Base-by-base conservation (phyloP, 2,113 vertebrate species). In the Pteropus alecto region DNA sequence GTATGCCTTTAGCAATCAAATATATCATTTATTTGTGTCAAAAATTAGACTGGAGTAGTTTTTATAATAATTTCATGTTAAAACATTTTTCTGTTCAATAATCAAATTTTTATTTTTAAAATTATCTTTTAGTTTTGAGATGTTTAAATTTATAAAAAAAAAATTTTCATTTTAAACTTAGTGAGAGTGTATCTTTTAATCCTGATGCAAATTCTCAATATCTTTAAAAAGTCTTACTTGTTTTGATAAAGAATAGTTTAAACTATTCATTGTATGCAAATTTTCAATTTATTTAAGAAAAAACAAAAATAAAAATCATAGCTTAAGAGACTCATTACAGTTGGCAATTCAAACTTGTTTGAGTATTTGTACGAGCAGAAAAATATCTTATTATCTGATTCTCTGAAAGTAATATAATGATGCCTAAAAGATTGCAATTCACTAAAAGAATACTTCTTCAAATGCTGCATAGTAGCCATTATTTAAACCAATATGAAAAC, bases 381-480 rank as follows among this genome's bases (percentile, higher is more conserved):
- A 84, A 94, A 82, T 60, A 90, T 43, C 43, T 86, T 90, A n/a
- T 51, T 90, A 54, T 93, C 8, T 67, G 92, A 95, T 97, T 97
- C 93, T 77, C 65, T 93, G 79, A 97, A 97, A 84, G 97, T 92
- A 0, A 93, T 96, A 46, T 95, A 87, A 22, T 76, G 33, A 16
- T 94, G 46, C 24, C 11, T 90, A 97, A 97, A 81, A 87, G 33
- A 60, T 30, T 81, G 11, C 63, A 94, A 94, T 95, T 95, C 83
- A 88, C 48, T 56, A 92, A 81, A 79, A 90, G 21, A 96, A 76
- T 95, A 93, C 38, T 95, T 88, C 26, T 96, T 95, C 51, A 84
- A 93, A 97, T 97, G 91, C 71, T 96, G 41, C 65, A 38, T 12
- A 95, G 71, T 78, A 89, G 26, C 41, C 77, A 88, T 90, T 98